These are phyloP conservation scores for Lycaon pictus DNA, from an alignment of 2,113 vertebrate genomes.

Conservation along the genomic window DNA sequence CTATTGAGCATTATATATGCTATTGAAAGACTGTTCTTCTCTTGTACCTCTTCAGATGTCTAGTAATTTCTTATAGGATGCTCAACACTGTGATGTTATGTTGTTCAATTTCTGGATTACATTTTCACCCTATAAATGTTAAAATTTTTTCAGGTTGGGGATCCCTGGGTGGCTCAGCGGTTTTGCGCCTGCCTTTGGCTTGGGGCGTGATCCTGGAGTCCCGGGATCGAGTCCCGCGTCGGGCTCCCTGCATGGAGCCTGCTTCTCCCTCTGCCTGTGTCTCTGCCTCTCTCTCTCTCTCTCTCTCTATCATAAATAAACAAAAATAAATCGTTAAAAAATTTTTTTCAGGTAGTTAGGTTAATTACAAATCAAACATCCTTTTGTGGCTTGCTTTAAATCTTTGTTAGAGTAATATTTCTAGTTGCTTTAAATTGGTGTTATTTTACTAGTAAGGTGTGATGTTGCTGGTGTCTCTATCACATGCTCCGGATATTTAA, in stretches of 20 bases:
- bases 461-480: background rate
- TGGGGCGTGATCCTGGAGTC: too few relatives aligned
- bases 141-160: background rate
- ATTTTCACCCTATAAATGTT: background rate
- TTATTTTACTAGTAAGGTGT: slow-evolving; percentile 14
- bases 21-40: background rate
- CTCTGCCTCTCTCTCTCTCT: too few relatives aligned
- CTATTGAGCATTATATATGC: background rate
- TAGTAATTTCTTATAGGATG: background rate
- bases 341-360: background rate
- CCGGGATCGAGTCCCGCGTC: too few relatives aligned
- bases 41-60: background rate
- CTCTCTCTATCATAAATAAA: too few relatives aligned
- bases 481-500: background rate
- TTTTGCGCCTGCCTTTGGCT: too few relatives aligned
- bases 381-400: background rate
- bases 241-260: too few relatives aligned
- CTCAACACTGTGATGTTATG: background rate
- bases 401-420: background rate
- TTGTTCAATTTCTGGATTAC: background rate
- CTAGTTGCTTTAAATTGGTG: background rate
- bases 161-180: too few relatives aligned
- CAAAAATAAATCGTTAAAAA: background rate
- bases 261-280: too few relatives aligned
- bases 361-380: background rate